These are phyloP conservation scores for Philonicus albiceps DNA, from an alignment of 2,888 invertebrate species.

Conservation along the genomic window DNA sequence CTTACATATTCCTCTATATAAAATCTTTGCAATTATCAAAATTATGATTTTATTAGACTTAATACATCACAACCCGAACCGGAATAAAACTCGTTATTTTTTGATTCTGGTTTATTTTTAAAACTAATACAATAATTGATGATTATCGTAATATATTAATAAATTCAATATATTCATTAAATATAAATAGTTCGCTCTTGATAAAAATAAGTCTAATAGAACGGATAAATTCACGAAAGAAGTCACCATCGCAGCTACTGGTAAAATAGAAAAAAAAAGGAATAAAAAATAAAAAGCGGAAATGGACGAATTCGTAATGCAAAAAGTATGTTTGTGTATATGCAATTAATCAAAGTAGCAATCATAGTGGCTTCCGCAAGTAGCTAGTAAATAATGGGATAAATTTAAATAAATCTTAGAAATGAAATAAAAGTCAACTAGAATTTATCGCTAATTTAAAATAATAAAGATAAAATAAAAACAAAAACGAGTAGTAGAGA, in stretches of 20 bases:
- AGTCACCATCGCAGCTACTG: conserved; percentile 4
- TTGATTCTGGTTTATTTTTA: conserved; percentile 32
- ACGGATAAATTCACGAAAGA: conserved; percentile 7
- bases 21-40: neutral
- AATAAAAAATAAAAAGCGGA: conserved; percentile 7
- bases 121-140: conserved; percentile 37
- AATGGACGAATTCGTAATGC: conserved; percentile 25
- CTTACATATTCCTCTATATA: neutral
- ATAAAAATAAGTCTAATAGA: conserved; percentile 26
- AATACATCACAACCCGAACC: neutral
- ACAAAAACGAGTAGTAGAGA: neutral
- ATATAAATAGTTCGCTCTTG: conserved; percentile 34
- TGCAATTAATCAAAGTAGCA: neutral
- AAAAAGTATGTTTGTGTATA: neutral
- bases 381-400: neutral
- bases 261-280: too few relatives aligned
- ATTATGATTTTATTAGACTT: neutral
- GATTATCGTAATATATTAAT: conserved; percentile 34
- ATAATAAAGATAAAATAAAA: neutral
- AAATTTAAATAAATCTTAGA: neutral
- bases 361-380: neutral
- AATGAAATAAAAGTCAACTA: conserved; percentile 6
- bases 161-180: conserved; percentile 30
- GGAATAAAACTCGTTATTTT: neutral
- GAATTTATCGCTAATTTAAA: neutral